Conservation (phyloP, 2,888 invertebrate genomes). For the Phymatocera aterrima region DNA sequence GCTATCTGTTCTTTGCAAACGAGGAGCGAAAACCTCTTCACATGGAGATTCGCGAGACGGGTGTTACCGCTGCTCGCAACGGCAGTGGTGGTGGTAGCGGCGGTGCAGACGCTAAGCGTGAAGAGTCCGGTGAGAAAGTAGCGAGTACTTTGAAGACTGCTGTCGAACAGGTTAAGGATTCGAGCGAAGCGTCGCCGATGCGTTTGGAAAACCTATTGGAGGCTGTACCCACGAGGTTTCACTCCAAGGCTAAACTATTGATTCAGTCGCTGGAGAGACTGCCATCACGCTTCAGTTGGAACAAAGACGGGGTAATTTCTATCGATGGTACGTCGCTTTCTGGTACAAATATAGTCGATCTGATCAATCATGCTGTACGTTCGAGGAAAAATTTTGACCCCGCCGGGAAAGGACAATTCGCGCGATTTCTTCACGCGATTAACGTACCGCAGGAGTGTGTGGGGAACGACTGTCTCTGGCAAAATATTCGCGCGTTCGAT, state of each 20-base stretch:
- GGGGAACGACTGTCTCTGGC: background rate
- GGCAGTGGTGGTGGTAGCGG: too few relatives aligned
- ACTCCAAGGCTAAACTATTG: background rate
- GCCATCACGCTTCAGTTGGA: slow-evolving; percentile 27
- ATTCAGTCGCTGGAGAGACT: background rate
- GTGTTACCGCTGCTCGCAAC: background rate
- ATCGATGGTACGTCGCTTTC: slow-evolving; percentile 30
- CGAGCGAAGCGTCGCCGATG: background rate
- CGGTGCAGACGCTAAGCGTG: background rate
- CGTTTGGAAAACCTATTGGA: background rate
- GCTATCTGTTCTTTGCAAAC: slow-evolving; percentile 39
- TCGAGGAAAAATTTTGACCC: slow-evolving; percentile 36
- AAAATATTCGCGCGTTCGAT: background rate
- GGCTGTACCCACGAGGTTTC: background rate
- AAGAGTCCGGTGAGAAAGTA: background rate
- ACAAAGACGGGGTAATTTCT: slow-evolving; percentile 15
- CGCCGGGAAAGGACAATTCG: slow-evolving; percentile 5
- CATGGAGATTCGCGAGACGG: background rate
- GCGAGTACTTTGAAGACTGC: background rate
- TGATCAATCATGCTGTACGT: slow-evolving; percentile 48
- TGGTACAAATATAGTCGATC: slow-evolving; percentile 49
- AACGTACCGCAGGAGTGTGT: background rate
- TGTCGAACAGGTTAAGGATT: too few relatives aligned
- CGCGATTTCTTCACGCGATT: slow-evolving; percentile 37
- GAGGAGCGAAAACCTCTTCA: background rate